Evolutionary conservation across 2,113 vertebrate genomes (phyloP).

Genomic region (Ctenomys sociabilis): DNA sequence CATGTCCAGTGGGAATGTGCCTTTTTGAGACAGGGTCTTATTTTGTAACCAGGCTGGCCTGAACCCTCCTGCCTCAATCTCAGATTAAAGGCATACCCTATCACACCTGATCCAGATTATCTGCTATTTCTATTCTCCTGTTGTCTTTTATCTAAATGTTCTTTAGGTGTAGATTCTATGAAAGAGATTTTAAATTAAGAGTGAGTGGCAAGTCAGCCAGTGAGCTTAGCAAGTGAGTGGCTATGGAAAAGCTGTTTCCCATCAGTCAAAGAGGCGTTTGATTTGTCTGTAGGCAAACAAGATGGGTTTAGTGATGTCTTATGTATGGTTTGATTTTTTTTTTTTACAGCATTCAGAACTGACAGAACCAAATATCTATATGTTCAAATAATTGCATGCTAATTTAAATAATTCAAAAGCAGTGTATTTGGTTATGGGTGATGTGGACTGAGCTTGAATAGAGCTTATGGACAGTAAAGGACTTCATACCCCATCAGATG

Average conservation of each 20-base stretch:
- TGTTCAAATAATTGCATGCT: background rate
- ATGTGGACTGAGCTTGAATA: background rate
- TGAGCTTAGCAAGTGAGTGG: background rate
- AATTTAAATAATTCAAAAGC: background rate
- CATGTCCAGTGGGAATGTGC: no score
- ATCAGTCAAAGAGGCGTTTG: background rate
- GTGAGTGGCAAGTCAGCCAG: background rate
- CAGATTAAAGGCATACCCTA: no score
- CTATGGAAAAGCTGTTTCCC: background rate
- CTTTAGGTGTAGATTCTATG: background rate
- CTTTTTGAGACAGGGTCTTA: no score
- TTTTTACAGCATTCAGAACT: conserved; percentile 9
- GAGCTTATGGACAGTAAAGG: background rate
- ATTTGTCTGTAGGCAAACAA: background rate
- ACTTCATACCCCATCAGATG: background rate
- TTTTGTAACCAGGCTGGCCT: no score
- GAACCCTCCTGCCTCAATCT: no score
- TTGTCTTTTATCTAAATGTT: background rate
- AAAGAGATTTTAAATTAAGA: background rate
- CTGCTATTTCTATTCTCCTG: background rate
- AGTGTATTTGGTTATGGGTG: background rate
- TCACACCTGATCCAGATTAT: no score
- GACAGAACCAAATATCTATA: background rate
- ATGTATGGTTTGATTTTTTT: background rate
- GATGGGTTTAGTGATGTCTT: background rate